Conservation (phyloP, 1,140 invertebrate species). For the Drosophila azteca region DNA sequence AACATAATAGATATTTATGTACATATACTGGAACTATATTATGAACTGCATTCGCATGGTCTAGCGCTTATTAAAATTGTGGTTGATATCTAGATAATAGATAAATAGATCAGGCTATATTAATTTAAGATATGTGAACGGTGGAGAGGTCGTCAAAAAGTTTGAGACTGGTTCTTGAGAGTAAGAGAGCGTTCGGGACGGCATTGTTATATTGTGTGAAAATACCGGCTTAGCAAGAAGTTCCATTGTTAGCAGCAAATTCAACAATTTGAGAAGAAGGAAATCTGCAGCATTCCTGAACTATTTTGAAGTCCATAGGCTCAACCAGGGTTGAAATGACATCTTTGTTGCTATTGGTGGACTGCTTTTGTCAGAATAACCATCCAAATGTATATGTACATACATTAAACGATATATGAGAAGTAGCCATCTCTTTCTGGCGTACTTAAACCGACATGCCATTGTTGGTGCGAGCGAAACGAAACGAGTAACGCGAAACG, state of each 20-base stretch:
- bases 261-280: constrained; percentile 54
- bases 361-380: constrained; percentile 16
- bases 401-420: constrained; percentile 12
- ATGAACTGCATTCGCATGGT: too few relatives aligned
- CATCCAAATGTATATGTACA: constrained; percentile 15
- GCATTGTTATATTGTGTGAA: constrained; percentile 69
- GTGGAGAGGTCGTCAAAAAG: constrained; percentile 7
- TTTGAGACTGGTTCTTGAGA: constrained; percentile 32
- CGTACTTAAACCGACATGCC: not conserved
- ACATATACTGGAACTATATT: too few relatives aligned
- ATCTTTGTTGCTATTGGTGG: constrained; percentile 51
- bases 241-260: constrained; percentile 50
- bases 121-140: not conserved
- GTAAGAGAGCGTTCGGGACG: constrained; percentile 30
- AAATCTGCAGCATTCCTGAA: constrained; percentile 61
- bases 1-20: too few relatives aligned
- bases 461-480: constrained; percentile 30
- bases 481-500: constrained; percentile 19
- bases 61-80: too few relatives aligned
- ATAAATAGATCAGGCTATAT: not conserved
- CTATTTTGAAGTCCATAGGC: constrained; percentile 51
- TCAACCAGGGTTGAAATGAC: constrained; percentile 53
- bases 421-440: constrained; percentile 39
- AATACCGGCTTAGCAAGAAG: constrained; percentile 65
- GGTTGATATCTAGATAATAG: too few relatives aligned